Conservation (phyloP, 2,797 vertebrate genomes). For the Telmatherina bonti region DNA sequence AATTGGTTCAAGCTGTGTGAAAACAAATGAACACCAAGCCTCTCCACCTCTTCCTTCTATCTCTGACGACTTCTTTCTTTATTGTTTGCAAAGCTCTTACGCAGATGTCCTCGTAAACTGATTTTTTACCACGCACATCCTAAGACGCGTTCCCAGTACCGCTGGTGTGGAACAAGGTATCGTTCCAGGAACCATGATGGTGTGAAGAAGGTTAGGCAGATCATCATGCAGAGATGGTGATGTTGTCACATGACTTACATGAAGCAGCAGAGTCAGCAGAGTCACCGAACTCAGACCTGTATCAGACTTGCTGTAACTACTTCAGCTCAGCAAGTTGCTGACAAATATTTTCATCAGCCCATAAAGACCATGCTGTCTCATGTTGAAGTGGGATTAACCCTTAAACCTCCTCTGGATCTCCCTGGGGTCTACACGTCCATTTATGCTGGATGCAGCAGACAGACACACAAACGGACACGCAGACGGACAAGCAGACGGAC, state of each 20-base stretch:
- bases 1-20: constrained; percentile 76
- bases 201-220: constrained; percentile 55
- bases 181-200: constrained; percentile 52
- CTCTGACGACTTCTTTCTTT: neutral
- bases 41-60: constrained; percentile 14
- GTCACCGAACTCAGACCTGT: neutral
- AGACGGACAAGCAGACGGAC: no score
- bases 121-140: constrained; percentile 25
- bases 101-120: constrained; percentile 40
- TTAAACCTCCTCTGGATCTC: no score
- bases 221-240: constrained; percentile 72
- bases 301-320: constrained; percentile 3
- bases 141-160: constrained; percentile 27
- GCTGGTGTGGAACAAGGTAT: constrained; percentile 38
- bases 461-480: no score
- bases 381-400: no score
- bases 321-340: no score
- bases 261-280: constrained; percentile 31
- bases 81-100: constrained; percentile 30
- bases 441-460: no score
- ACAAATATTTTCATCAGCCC: no score
- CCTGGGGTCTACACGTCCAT: neutral
- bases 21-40: constrained; percentile 49
- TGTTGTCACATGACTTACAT: constrained; percentile 47
- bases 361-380: no score